Evolutionary conservation across 2,113 vertebrate genomes (phyloP), one percentile per base, ranked within the genome.

Genomic region (Caloenas nicobarica): DNA sequence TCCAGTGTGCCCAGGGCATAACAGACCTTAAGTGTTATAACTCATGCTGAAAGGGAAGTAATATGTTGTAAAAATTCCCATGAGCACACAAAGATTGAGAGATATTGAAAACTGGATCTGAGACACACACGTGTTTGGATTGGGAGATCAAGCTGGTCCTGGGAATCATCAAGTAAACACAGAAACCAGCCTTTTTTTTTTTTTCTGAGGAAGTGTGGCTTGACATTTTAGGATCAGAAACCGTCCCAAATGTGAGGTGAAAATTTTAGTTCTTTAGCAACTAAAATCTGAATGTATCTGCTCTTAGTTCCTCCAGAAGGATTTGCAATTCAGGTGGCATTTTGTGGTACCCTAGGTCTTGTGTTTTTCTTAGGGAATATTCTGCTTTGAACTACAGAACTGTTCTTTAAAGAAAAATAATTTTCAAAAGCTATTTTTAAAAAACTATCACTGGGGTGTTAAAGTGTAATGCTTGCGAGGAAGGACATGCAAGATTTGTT

Each of bases 61-160:
- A 4, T 48, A 11, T 1, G 5, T 61, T 89, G 23, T 48, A 29
- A 57, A 66, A 88, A 82, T 42, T 40, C 7, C 7, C 1, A 1
- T 2, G 10, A 76, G 29, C 28, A 71, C 19, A 4, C 48, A 40
- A n/a, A 62, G n/a, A 54, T 0, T 11, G 16, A 16, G 16, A 48
- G 61, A 66, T 24, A 34, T 29, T 33, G 33, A n/a, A 85, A 82
- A 6, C 48, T 26, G 31, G 21, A 2, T 66, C 57, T 73, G 40
- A 28, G 19, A 42, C 61, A 51, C 31, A 50, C 25, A 12, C 1
- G 0, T 7, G 7, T 4, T 38, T 70, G 29, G 17, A 12, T 0
- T 54, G 31, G 4, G 33, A 51, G 29, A 29, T n/a, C 11, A 25
- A 8, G 16, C 6, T 80, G 24, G 7, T 61, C 16, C 5, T 57